Conservation (phyloP, 2,888 invertebrate genomes). For the Ophraella communa region DNA sequence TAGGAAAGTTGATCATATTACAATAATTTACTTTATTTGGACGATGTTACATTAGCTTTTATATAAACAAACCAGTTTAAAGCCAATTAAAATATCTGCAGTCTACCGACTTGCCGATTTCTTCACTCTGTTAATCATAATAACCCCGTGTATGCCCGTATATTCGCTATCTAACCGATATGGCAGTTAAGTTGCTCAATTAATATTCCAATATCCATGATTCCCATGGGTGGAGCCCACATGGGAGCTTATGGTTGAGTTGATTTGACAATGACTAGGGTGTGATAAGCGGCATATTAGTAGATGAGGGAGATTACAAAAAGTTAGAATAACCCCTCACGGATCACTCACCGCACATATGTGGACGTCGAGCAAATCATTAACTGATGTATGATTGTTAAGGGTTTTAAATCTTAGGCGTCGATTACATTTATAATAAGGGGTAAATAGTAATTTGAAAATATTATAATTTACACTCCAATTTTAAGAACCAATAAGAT, state of each 20-base stretch:
- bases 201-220: slow-evolving; percentile 28
- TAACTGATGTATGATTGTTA: neutral
- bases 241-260: slow-evolving; percentile 37
- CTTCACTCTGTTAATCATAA: slow-evolving; percentile 1
- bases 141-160: slow-evolving; percentile 10
- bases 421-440: neutral
- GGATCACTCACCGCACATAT: slow-evolving; percentile 43
- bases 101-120: neutral
- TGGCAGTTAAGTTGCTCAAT: slow-evolving; percentile 27
- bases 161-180: slow-evolving; percentile 17
- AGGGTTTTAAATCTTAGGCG: neutral
- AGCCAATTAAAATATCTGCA: slow-evolving; percentile 15
- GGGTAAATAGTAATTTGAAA: neutral
- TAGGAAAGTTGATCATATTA: too few relatives aligned
- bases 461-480: neutral
- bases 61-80: neutral
- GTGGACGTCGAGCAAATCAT: neutral
- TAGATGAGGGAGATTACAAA: slow-evolving; percentile 27
- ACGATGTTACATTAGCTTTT: too few relatives aligned
- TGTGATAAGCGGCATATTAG: slow-evolving; percentile 46
- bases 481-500: neutral
- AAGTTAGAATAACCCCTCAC: slow-evolving; percentile 37
- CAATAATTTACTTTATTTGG: too few relatives aligned
- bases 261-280: slow-evolving; percentile 45
- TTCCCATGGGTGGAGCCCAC: slow-evolving; percentile 34